phyloP scores from a whole-genome alignment of 2,797 vertebrate genomes.

The Hephaestus fuliginosus region DNA sequence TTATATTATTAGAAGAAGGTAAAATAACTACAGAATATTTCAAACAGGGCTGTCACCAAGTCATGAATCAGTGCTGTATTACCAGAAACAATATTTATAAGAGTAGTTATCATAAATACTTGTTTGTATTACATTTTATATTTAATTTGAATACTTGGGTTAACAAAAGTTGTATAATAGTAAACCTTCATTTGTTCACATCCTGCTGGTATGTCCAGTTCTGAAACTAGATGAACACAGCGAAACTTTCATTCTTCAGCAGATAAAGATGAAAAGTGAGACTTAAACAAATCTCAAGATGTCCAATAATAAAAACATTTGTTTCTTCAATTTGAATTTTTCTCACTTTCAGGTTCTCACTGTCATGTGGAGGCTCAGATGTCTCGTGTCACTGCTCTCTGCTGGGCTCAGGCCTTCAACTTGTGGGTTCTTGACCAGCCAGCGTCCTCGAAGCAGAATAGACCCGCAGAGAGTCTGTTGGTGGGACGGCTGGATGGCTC shows the following conservation, averaged over 20 bases:
- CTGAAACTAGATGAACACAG: neutral
- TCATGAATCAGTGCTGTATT: too few relatives aligned
- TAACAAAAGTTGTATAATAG: too few relatives aligned
- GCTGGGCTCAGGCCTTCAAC: constrained; percentile 84
- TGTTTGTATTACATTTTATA: too few relatives aligned
- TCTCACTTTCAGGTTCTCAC: constrained; percentile 76
- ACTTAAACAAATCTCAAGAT: neutral
- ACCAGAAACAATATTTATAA: too few relatives aligned
- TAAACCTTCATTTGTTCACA: too few relatives aligned
- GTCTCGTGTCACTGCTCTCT: constrained; percentile 85
- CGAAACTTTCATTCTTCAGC: neutral
- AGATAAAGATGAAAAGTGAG: neutral
- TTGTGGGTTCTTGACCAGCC: constrained; percentile 74
- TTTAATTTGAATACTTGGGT: too few relatives aligned
- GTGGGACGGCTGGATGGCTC: constrained; percentile 87
- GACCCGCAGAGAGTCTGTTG: constrained; percentile 81
- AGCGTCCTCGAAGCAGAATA: constrained; percentile 51
- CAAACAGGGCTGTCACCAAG: too few relatives aligned
- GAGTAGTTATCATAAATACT: too few relatives aligned
- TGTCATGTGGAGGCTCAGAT: constrained; percentile 84
- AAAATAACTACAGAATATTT: too few relatives aligned
- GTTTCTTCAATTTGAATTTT: neutral
- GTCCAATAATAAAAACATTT: neutral
- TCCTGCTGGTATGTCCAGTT: too few relatives aligned
- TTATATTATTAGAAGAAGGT: too few relatives aligned